Evolutionary conservation across 2,797 vertebrate species (phyloP).

Genomic region (Gymnothorax javanicus): DNA sequence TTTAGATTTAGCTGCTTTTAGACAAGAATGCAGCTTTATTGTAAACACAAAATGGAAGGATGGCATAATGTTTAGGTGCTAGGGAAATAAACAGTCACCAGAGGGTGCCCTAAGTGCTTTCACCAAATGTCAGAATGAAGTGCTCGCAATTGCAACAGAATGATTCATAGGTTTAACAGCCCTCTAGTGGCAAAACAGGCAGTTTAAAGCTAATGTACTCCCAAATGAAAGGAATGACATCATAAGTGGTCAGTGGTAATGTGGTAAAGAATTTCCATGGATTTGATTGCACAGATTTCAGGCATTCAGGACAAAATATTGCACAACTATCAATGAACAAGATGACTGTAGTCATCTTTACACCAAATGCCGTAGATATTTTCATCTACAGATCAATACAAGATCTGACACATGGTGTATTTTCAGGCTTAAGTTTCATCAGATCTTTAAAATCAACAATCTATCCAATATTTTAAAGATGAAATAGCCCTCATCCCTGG

Average conservation of each 20-base stretch:
- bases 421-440: conserved; percentile 26
- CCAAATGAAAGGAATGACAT: not conserved
- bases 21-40: not conserved
- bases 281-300: not conserved
- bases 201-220: not conserved
- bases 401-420: not conserved
- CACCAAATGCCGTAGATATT: not conserved
- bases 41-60: not conserved
- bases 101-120: not conserved
- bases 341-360: not conserved
- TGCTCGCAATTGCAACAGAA: not conserved
- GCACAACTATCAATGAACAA: not conserved
- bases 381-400: not conserved
- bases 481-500: conserved; percentile 41
- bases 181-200: not conserved
- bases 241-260: not conserved
- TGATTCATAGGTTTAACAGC: not conserved
- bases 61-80: not conserved
- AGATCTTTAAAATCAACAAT: conserved; percentile 41
- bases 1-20: not conserved
- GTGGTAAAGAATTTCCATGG: not conserved
- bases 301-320: not conserved
- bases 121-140: not conserved
- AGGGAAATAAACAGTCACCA: not conserved
- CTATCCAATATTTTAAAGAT: conserved; percentile 20